Percentiles rank a stretch among this genome's conserved stretches.
Evolutionary conservation across 2,113 vertebrate species (phyloP).

Genomic region (Etheostoma cragini): DNA sequence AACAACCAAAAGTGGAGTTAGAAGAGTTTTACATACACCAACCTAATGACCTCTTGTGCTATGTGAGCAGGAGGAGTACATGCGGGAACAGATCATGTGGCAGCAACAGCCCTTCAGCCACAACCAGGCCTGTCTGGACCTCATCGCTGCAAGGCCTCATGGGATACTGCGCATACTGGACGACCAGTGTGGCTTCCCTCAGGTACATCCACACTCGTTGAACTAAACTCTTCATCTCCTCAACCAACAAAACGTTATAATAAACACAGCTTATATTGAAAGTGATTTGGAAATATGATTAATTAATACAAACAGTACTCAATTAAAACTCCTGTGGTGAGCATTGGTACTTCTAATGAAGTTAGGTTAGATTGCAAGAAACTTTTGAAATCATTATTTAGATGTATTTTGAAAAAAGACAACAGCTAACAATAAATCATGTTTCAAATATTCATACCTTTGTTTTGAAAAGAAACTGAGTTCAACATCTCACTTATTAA

Average conservation of each 20-base stretch:
- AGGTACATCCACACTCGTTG: slow-evolving; percentile 82
- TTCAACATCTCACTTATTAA: slow-evolving; percentile 37
- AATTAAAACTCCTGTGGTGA: neutral
- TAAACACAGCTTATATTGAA: neutral
- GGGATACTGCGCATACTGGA: slow-evolving; percentile 96
- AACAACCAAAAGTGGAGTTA: neutral
- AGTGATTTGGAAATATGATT: neutral
- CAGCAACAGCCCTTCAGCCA: slow-evolving; percentile 89
- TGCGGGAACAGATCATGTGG: slow-evolving; percentile 94
- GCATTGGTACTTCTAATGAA: neutral
- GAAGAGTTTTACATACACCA: neutral
- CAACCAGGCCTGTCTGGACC: slow-evolving; percentile 95
- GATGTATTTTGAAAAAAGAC: neutral
- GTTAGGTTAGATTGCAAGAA: slow-evolving; percentile 16
- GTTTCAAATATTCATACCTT: neutral
- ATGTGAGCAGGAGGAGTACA: slow-evolving; percentile 91
- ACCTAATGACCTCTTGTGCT: slow-evolving; percentile 22
- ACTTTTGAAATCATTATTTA: slow-evolving; percentile 2
- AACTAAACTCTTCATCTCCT: neutral
- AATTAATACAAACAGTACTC: neutral
- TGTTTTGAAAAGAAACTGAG: slow-evolving; percentile 29
- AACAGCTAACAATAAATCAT: slow-evolving; percentile 1
- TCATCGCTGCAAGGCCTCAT: slow-evolving; percentile 94
- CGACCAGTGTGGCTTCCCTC: slow-evolving; percentile 96
- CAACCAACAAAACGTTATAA: neutral